A percentile compares a stretch with the other conserved stretches of the same genome.
Conservation (phyloP, 2,888 invertebrate genomes). For the Hirtodrosophila alboralis region DNA sequence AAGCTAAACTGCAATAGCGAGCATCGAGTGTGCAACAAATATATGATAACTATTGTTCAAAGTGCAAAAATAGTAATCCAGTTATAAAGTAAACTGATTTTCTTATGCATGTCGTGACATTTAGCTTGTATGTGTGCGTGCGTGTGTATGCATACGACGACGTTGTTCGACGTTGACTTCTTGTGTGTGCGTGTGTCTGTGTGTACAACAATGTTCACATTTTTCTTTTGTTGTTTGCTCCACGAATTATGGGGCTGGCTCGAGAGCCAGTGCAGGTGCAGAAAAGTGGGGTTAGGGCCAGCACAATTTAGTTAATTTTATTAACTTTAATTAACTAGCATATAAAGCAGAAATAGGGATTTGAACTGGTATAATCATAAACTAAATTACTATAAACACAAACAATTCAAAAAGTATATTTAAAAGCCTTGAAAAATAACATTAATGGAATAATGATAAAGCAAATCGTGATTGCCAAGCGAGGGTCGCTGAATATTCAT, state of each 20-base stretch:
- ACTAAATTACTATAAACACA: background rate
- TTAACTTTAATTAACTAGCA: conserved; percentile 26
- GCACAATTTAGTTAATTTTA: conserved; percentile 32
- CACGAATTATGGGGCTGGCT: conserved; percentile 71
- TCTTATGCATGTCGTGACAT: conserved; percentile 78
- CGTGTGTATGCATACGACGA: conserved; percentile 44
- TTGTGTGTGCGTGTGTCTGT: conserved; percentile 35
- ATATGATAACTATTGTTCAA: conserved; percentile 22
- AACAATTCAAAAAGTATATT: conserved; percentile 4
- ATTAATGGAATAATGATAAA: conserved; percentile 35
- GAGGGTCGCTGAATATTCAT: conserved; percentile 20
- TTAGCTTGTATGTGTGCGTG: conserved; percentile 50
- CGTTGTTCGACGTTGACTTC: conserved; percentile 1
- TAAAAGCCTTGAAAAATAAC: conserved; percentile 27
- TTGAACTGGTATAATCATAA: background rate
- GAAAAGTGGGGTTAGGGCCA: conserved; percentile 74
- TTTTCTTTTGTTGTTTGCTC: conserved; percentile 73
- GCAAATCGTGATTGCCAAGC: conserved; percentile 10
- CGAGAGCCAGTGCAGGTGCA: conserved; percentile 72
- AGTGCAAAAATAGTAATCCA: conserved; percentile 40
- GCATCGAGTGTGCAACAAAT: conserved; percentile 19
- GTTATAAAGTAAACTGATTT: conserved; percentile 47
- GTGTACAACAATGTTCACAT: conserved; percentile 78
- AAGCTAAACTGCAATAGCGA: conserved; percentile 35
- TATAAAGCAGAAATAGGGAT: background rate